Evolutionary conservation across 1,140 invertebrate genomes (phyloP).

Genomic region (Apocrypta bakeri): DNA sequence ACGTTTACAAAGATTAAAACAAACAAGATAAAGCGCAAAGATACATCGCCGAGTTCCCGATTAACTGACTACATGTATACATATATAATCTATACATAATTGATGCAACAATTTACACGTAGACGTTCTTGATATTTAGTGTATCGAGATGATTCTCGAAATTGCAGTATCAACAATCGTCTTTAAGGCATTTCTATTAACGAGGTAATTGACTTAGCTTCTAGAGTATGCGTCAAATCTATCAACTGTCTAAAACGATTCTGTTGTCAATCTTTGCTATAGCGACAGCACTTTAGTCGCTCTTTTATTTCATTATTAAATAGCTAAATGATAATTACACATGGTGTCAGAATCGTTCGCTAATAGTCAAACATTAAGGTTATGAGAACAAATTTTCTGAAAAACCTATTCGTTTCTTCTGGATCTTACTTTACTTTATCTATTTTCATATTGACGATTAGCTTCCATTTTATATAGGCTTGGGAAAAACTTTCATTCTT

Average conservation of each 20-base stretch:
- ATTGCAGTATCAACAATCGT: conserved; percentile 25
- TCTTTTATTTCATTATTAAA: neutral
- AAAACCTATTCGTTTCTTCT: conserved; percentile 12
- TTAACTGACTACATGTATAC: neutral
- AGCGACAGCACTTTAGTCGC: neutral
- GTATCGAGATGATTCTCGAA: conserved; percentile 19
- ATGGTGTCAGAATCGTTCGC: conserved; percentile 5
- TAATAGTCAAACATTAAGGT: conserved; percentile 22
- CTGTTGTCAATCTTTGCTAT: neutral
- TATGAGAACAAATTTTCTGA: neutral
- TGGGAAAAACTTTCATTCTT: neutral
- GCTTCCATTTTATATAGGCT: neutral
- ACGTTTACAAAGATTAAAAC: conserved; percentile 22
- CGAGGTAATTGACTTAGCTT: conserved; percentile 15
- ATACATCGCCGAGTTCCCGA: conserved; percentile 4
- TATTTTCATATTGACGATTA: conserved; percentile 30
- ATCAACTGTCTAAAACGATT: conserved; percentile 8
- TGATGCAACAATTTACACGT: conserved; percentile 21
- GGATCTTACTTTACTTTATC: neutral
- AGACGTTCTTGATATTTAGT: conserved; percentile 36
- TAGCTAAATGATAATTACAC: neutral
- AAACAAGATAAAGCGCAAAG: conserved; percentile 15
- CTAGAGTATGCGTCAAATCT: conserved; percentile 20
- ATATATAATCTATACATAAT: neutral
- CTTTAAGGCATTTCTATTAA: conserved; percentile 26